phyloP scores from a whole-genome alignment of 2,113 vertebrate genomes.

The Vidua chalybeata region DNA sequence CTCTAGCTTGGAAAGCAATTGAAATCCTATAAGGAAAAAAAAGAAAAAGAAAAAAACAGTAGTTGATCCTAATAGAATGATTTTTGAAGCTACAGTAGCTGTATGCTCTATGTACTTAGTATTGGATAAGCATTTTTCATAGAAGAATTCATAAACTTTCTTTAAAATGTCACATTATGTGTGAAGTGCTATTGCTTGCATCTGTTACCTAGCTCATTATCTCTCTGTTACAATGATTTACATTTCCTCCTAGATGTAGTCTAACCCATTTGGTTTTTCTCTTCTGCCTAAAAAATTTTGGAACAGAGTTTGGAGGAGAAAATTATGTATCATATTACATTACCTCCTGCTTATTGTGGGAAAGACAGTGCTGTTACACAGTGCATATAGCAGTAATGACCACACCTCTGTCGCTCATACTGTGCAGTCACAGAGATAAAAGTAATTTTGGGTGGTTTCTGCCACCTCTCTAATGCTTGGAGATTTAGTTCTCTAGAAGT shows the following conservation, averaged over 20 bases:
- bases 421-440: neutral
- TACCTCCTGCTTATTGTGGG: neutral
- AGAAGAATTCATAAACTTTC: neutral
- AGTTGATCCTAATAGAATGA: neutral
- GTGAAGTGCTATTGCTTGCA: neutral
- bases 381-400: neutral
- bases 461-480: neutral
- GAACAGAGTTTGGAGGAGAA: neutral
- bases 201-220: neutral
- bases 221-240: neutral
- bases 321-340: fast-evolving
- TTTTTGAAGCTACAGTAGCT: neutral
- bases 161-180: neutral
- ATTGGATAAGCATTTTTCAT: neutral
- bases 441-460: neutral
- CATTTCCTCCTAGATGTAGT: neutral
- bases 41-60: too few relatives aligned
- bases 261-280: neutral
- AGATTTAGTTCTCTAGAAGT: neutral
- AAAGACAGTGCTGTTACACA: neutral
- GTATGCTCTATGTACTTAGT: neutral
- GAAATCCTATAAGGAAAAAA: neutral
- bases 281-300: neutral
- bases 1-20: neutral
- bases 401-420: neutral